phyloP scores from a whole-genome alignment of 1,140 invertebrate species.

The Drosophila sucinea region DNA sequence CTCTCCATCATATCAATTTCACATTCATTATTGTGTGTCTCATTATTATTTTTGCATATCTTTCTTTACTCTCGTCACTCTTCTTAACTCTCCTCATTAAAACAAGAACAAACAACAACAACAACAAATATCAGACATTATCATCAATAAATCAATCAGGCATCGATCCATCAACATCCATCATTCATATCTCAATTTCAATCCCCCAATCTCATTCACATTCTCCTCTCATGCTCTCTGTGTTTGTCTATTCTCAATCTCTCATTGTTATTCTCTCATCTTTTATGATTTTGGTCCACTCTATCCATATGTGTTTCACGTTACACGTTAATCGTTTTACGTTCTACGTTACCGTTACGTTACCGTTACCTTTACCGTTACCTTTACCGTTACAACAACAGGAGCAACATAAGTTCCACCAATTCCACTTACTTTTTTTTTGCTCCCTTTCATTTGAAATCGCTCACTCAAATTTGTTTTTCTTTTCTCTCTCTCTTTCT shows the following conservation, averaged over 20 bases:
- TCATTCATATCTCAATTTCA: background rate
- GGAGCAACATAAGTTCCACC: constrained; percentile 43
- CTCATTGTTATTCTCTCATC: constrained; percentile 21
- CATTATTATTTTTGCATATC: background rate
- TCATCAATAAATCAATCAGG: constrained; percentile 46
- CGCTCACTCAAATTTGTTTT: constrained; percentile 76
- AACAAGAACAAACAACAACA: constrained; percentile 37
- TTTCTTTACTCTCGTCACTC: background rate
- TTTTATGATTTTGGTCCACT: constrained; percentile 69
- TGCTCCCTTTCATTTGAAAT: constrained; percentile 52
- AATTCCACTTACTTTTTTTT: constrained; percentile 70
- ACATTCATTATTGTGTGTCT: background rate
- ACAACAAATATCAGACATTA: constrained; percentile 31
- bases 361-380: constrained; percentile 16
- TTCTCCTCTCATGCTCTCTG: constrained; percentile 30
- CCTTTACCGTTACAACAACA: constrained; percentile 37
- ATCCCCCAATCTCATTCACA: constrained; percentile 21
- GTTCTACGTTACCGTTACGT: constrained; percentile 32
- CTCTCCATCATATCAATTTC: background rate
- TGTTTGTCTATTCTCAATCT: constrained; percentile 36
- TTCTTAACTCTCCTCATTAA: background rate
- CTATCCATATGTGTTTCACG: constrained; percentile 52
- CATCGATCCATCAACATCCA: constrained; percentile 26
- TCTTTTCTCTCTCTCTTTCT: constrained; percentile 68
- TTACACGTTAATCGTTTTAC: constrained; percentile 64